A percentile compares a stretch with the other conserved stretches of the same genome.
Conservation (phyloP, 2,888 invertebrate genomes). For the Alviniconcha strummeri region DNA sequence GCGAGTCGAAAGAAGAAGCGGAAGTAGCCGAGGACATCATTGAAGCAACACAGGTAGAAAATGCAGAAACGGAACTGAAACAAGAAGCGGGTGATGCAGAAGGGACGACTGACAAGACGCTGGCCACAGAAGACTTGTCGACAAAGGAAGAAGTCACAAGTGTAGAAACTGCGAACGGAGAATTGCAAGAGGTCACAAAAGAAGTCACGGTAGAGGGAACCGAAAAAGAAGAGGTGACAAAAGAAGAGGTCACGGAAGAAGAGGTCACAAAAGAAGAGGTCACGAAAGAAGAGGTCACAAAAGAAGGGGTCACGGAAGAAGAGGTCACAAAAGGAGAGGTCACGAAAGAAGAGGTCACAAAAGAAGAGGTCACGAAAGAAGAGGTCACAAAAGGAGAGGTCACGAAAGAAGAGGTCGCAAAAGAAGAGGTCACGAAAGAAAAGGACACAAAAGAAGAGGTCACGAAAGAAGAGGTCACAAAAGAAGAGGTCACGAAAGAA, state of each 20-base stretch:
- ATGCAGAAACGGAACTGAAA: no score
- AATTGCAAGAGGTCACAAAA: no score
- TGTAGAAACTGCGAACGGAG: no score
- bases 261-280: neutral
- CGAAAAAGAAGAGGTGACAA: neutral
- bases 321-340: neutral
- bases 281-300: neutral
- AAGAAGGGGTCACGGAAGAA: neutral
- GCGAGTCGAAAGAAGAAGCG: no score
- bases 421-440: no score
- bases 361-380: neutral
- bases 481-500: neutral
- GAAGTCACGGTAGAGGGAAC: neutral
- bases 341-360: neutral
- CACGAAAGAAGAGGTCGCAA: neutral
- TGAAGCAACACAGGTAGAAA: no score
- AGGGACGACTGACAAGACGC: no score
- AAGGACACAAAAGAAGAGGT: neutral
- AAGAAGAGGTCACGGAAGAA: neutral
- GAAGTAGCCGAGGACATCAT: no score
- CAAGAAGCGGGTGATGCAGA: no score
- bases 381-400: neutral
- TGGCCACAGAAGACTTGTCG: no score
- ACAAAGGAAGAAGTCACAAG: no score
- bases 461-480: constrained; percentile 6